These are phyloP conservation scores for Lophius piscatorius DNA, from an alignment of 2,113 vertebrate species.

Conservation along the genomic window DNA sequence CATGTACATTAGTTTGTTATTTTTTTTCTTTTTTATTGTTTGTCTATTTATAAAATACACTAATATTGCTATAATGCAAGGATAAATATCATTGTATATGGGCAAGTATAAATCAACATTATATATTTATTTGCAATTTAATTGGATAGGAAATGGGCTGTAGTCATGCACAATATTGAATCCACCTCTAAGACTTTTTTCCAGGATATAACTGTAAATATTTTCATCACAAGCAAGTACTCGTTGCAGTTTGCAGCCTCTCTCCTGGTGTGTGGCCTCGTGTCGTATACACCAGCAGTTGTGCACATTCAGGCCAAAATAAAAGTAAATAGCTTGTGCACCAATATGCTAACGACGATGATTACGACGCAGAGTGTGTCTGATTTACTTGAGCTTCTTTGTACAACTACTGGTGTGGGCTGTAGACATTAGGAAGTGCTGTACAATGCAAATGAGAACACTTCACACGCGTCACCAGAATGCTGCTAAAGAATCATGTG, in stretches of 20 bases:
- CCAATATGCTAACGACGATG: slow-evolving; percentile 16
- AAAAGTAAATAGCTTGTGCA: slow-evolving; percentile 27
- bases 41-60: neutral
- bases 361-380: slow-evolving; percentile 2
- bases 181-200: too few relatives aligned
- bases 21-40: neutral
- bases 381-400: neutral
- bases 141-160: too few relatives aligned
- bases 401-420: neutral
- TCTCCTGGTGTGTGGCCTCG: slow-evolving; percentile 24
- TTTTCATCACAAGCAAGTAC: too few relatives aligned
- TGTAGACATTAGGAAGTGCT: slow-evolving; percentile 1
- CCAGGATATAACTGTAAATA: too few relatives aligned
- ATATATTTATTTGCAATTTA: too few relatives aligned
- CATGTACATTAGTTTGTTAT: neutral
- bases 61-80: neutral
- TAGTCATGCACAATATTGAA: too few relatives aligned
- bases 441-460: slow-evolving; percentile 35
- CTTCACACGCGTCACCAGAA: neutral
- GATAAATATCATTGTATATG: neutral
- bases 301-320: slow-evolving; percentile 62
- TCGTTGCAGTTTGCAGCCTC: slow-evolving; percentile 28
- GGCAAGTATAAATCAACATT: neutral
- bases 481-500: slow-evolving; percentile 1
- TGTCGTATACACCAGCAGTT: slow-evolving; percentile 34